Evolutionary conservation across 2,888 invertebrate genomes (phyloP).

Genomic region (Pemphredon lugubris): DNA sequence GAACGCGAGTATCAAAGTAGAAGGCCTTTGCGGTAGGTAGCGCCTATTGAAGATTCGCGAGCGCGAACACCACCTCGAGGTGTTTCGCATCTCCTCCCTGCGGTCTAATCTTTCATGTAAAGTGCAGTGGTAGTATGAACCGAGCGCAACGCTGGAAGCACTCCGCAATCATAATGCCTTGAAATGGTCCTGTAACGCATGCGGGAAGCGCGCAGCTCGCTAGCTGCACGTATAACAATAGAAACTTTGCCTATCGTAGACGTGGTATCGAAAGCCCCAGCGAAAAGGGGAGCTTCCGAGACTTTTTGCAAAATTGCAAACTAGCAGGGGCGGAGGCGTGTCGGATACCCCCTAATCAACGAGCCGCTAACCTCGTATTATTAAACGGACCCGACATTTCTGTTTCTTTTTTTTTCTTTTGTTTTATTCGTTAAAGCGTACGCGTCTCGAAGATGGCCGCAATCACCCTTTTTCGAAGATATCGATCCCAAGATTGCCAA

Average conservation of each 20-base stretch:
- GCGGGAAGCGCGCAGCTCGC: slow-evolving; percentile 21
- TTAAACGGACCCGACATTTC: too few relatives aligned
- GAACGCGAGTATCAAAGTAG: background rate
- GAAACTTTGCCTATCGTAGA: slow-evolving; percentile 43
- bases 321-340: background rate
- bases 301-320: slow-evolving; percentile 33
- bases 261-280: slow-evolving; percentile 37
- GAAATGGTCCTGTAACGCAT: slow-evolving; percentile 37
- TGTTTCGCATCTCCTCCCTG: slow-evolving; percentile 24
- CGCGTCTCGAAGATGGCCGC: too few relatives aligned
- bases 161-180: slow-evolving; percentile 47
- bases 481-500: too few relatives aligned
- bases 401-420: too few relatives aligned
- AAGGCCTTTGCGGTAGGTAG: background rate
- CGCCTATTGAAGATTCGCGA: slow-evolving; percentile 4
- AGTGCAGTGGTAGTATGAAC: slow-evolving; percentile 25
- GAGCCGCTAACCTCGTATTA: too few relatives aligned
- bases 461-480: too few relatives aligned
- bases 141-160: slow-evolving; percentile 31
- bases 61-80: slow-evolving; percentile 2
- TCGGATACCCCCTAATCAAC: too few relatives aligned
- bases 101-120: slow-evolving; percentile 55
- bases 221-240: slow-evolving; percentile 37
- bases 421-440: too few relatives aligned
- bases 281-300: slow-evolving; percentile 15